These are phyloP conservation scores for Helicoverpa assulta DNA, from an alignment of 2,888 invertebrate genomes.

Conservation along the genomic window DNA sequence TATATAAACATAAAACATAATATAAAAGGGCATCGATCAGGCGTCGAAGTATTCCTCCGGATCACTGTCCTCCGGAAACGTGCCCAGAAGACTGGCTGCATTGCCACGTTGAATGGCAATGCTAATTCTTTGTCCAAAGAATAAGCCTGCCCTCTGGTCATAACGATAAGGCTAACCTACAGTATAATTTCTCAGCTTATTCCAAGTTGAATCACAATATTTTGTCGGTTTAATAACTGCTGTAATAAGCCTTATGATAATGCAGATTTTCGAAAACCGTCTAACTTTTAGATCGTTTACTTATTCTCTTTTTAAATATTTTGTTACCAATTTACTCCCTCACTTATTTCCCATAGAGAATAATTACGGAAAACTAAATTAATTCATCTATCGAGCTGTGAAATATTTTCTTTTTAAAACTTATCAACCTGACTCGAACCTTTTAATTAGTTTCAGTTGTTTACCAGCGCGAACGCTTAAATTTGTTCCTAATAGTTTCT, in stretches of 20 bases:
- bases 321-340: not conserved
- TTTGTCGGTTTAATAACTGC: no score
- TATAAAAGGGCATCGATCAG: no score
- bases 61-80: no score
- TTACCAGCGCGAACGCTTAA: not conserved
- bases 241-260: not conserved
- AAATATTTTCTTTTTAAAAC: not conserved
- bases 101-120: no score
- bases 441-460: slow-evolving; percentile 2
- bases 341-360: not conserved
- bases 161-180: no score
- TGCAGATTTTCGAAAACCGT: not conserved
- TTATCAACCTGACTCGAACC: not conserved
- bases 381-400: not conserved
- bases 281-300: not conserved
- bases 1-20: no score
- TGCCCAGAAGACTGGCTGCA: no score
- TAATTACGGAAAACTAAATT: not conserved
- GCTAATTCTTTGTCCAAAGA: no score
- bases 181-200: no score
- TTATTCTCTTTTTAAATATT: not conserved
- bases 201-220: no score
- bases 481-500: not conserved
- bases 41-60: no score
- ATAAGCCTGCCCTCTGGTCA: no score